Evolutionary conservation across 1,140 invertebrate species (phyloP).

Genomic region (Telenomus remus): DNA sequence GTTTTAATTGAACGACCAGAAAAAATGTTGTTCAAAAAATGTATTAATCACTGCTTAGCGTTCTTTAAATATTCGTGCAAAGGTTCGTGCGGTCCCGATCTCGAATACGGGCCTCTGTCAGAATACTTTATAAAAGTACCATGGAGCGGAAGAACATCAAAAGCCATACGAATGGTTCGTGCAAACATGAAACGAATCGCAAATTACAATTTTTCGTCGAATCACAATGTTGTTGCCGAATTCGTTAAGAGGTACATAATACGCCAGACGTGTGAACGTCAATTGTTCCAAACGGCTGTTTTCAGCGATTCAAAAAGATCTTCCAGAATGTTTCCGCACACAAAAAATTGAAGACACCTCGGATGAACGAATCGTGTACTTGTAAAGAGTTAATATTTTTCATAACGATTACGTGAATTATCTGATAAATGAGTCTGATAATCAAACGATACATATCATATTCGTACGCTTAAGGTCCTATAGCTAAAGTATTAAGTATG

Average conservation of each 20-base stretch:
- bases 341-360: conserved; percentile 8
- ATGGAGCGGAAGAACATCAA: conserved; percentile 34
- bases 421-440: conserved; percentile 53
- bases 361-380: conserved; percentile 22
- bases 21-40: too few relatives aligned
- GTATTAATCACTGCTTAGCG: background rate
- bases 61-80: background rate
- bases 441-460: conserved; percentile 64
- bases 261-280: background rate
- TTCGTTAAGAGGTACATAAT: too few relatives aligned
- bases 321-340: conserved; percentile 11
- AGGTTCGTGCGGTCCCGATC: conserved; percentile 55
- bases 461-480: conserved; percentile 63
- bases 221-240: background rate
- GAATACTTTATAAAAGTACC: conserved; percentile 66
- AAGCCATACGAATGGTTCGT: conserved; percentile 32
- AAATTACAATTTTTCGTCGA: conserved; percentile 10
- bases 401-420: conserved; percentile 41
- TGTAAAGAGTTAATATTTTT: conserved; percentile 31
- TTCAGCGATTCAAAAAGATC: conserved; percentile 12
- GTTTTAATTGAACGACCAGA: too few relatives aligned
- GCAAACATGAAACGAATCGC: conserved; percentile 7
- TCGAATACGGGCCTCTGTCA: conserved; percentile 62
- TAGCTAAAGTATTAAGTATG: conserved; percentile 71
- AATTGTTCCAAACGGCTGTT: conserved; percentile 11